Conservation (phyloP, 1,140 invertebrate genomes). For the Metaphire vulgaris region DNA sequence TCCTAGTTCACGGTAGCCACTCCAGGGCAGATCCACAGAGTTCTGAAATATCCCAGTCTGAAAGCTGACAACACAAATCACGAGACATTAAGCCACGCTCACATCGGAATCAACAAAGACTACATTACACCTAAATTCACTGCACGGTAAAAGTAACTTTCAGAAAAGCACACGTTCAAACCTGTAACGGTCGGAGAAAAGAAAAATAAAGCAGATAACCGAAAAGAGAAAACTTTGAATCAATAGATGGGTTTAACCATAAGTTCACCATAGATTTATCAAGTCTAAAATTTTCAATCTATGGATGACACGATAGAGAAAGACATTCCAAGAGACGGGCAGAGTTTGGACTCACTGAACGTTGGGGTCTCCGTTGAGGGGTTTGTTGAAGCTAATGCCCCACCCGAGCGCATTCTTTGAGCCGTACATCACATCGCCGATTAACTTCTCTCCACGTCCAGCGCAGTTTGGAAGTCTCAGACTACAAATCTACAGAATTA, state of each 20-base stretch:
- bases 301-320: too few species aligned
- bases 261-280: too few species aligned
- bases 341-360: constrained; percentile 27
- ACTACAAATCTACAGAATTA: constrained; percentile 55
- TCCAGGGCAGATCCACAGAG: constrained; percentile 68
- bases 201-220: background rate
- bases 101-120: constrained; percentile 6
- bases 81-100: too few species aligned
- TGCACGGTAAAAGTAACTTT: background rate
- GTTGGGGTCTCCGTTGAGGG: constrained; percentile 57
- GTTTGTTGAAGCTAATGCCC: constrained; percentile 67
- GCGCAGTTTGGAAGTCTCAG: constrained; percentile 69
- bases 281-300: too few species aligned
- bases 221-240: background rate
- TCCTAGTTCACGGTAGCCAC: constrained; percentile 63
- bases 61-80: constrained; percentile 58
- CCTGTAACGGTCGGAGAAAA: background rate
- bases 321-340: too few species aligned
- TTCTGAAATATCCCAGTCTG: constrained; percentile 65
- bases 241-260: too few species aligned
- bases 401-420: constrained; percentile 66
- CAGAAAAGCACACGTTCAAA: background rate
- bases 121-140: background rate
- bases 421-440: constrained; percentile 69
- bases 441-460: constrained; percentile 71